Conservation (phyloP, 2,888 invertebrate species). For the Junonia oenone region DNA sequence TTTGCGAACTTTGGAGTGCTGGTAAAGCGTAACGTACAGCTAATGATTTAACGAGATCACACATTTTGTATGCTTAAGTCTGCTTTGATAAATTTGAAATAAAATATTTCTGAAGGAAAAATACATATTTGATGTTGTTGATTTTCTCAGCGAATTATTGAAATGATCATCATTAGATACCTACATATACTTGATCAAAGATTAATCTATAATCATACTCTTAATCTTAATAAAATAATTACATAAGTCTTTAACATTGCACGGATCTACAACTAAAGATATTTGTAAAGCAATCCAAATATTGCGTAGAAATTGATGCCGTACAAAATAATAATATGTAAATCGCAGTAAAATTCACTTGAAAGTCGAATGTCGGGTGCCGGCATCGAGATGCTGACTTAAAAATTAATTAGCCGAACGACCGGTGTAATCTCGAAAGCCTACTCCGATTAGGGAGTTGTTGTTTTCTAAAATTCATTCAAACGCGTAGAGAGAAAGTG, state of each 20-base stretch:
- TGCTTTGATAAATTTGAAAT: not conserved
- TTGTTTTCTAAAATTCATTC: slow-evolving; percentile 53
- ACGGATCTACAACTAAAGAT: not conserved
- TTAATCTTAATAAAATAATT: not conserved
- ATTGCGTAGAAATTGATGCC: slow-evolving; percentile 14
- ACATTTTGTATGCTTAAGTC: slow-evolving; percentile 26
- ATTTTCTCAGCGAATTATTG: not conserved
- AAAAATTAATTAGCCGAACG: slow-evolving; percentile 79
- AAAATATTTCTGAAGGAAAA: not conserved
- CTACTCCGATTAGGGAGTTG: slow-evolving; percentile 54
- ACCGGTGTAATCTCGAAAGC: slow-evolving; percentile 73
- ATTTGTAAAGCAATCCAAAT: slow-evolving; percentile 4
- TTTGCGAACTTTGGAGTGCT: slow-evolving; percentile 29
- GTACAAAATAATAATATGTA: slow-evolving; percentile 38
- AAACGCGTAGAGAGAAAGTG: slow-evolving; percentile 43
- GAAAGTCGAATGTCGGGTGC: slow-evolving; percentile 56
- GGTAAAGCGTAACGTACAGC: slow-evolving; percentile 28
- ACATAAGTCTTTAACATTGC: not conserved
- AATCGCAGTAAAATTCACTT: slow-evolving; percentile 64
- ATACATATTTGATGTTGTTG: not conserved
- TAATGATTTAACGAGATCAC: slow-evolving; percentile 54
- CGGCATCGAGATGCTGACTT: slow-evolving; percentile 64
- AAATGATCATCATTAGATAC: no score
- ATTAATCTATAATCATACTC: not conserved
- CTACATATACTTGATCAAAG: no score